Percentiles rank a stretch among this genome's conserved stretches.
phyloP scores from a whole-genome alignment of 2,113 vertebrate species.

The Neoarius graeffei region DNA sequence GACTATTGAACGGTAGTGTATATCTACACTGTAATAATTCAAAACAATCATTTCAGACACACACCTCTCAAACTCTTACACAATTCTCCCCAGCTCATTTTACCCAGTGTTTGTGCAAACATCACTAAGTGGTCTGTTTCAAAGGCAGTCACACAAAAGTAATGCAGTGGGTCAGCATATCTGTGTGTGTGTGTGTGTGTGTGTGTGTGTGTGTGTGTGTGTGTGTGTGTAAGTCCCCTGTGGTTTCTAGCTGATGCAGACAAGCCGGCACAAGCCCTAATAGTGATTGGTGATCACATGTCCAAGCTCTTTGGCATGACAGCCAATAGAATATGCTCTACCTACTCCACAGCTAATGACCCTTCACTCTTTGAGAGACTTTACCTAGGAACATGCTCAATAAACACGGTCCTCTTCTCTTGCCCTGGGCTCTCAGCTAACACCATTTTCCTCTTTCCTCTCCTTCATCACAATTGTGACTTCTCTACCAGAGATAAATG shows the following conservation, averaged over 20 bases:
- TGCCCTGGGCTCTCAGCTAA: background rate
- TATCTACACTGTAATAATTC: background rate
- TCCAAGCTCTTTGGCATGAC: slow-evolving; percentile 20
- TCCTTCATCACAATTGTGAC: background rate
- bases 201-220: background rate
- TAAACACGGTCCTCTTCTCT: background rate
- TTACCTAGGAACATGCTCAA: background rate
- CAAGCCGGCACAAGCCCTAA: slow-evolving; percentile 53
- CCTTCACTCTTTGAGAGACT: background rate
- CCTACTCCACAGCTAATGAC: background rate
- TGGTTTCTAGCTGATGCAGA: slow-evolving; percentile 41
- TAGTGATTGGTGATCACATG: slow-evolving; percentile 43
- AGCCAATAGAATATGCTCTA: slow-evolving; percentile 10
- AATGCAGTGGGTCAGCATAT: slow-evolving; percentile 16
- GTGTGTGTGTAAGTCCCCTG: slow-evolving; percentile 8
- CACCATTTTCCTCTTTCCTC: background rate
- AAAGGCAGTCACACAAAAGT: slow-evolving; percentile 13
- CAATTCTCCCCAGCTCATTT: background rate
- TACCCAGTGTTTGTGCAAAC: background rate
- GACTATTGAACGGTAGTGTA: no score
- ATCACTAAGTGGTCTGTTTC: background rate
- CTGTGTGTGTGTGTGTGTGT: background rate
- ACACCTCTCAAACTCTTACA: background rate
- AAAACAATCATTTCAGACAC: background rate
- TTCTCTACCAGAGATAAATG: background rate